Evolutionary conservation across 1,140 invertebrate species (phyloP), one percentile per base, ranked within the genome.

Genomic region (Helicoverpa zea): DNA sequence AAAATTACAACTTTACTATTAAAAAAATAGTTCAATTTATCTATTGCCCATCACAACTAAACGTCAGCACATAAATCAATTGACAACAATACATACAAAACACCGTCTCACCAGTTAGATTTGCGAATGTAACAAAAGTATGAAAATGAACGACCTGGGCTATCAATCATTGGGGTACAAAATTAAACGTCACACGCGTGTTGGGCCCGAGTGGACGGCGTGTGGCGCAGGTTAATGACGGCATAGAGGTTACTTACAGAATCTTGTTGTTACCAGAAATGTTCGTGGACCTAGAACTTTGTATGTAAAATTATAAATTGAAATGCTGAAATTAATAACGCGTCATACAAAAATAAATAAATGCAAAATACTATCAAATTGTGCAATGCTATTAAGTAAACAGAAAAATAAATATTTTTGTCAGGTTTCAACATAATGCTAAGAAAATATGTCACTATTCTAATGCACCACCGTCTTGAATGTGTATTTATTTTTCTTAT

Each of bases 151-250:
- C 86, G 81, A 85, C 84, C 77, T 81, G 52, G 78, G 79, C 84
- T 87, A 94, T 94, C 91, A 92, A 94, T 94, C 92, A 94, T 94
- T 87, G 86, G 81, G 89, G 87, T 90, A 92, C 91, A 88, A 94
- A 94, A 92, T 94, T 92, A 94, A 92, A 92, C 88, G 91, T 92
- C 92, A 94, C 86, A 90, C 86, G 89, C 88, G 89, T 84, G 84
- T 84, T 86, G 86, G 63, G 75, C 78, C 72, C 79, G 51, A 78
- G 76, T 88, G 90, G 87, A 87, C 90, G 83, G 61, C 56, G 35
- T 68, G 66, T 79, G 72, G 30, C 51, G 85, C 80, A 91, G 91
- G 77, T 78, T 84, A 90, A 29, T 82, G 76, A 72, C 29, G 59
- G 59, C 56, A 80, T 52, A 86, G 84, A 89, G 83, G 64, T 35